Evolutionary conservation across 2,797 vertebrate genomes (phyloP).

Genomic region (Siniperca obscura): DNA sequence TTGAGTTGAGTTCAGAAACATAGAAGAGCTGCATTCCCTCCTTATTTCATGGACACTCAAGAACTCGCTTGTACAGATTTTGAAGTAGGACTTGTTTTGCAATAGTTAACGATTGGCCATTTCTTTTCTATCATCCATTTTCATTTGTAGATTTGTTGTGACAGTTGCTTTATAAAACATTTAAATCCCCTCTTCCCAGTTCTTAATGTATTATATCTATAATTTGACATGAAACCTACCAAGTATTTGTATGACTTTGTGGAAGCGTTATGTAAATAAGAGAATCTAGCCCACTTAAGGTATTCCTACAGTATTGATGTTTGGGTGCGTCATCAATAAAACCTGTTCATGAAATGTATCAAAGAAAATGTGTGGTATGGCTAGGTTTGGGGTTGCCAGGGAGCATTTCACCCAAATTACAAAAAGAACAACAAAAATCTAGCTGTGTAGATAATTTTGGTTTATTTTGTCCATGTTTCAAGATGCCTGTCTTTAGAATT

Average conservation of each 20-base stretch:
- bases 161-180: conserved; percentile 83
- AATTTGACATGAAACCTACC: conserved; percentile 81
- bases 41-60: conserved; percentile 59
- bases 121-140: conserved; percentile 77
- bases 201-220: conserved; percentile 83
- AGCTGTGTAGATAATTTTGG: not conserved
- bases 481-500: not conserved
- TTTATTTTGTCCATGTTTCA: not conserved
- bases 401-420: not conserved
- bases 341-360: conserved; percentile 76
- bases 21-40: conserved; percentile 63
- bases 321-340: conserved; percentile 81
- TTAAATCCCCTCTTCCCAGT: conserved; percentile 64
- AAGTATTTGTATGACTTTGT: conserved; percentile 85
- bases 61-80: conserved; percentile 79
- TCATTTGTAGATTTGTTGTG: conserved; percentile 88
- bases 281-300: conserved; percentile 79
- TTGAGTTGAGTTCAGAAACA: conserved; percentile 42
- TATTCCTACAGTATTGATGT: conserved; percentile 79
- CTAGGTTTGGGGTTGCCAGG: not conserved
- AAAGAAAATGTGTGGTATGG: conserved; percentile 55
- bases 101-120: conserved; percentile 70
- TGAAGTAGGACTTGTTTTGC: conserved; percentile 78
- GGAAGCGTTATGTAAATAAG: conserved; percentile 83
- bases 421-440: not conserved